These are phyloP conservation scores for Polia nebulosa DNA, from an alignment of 2,888 invertebrate species.

Conservation along the genomic window DNA sequence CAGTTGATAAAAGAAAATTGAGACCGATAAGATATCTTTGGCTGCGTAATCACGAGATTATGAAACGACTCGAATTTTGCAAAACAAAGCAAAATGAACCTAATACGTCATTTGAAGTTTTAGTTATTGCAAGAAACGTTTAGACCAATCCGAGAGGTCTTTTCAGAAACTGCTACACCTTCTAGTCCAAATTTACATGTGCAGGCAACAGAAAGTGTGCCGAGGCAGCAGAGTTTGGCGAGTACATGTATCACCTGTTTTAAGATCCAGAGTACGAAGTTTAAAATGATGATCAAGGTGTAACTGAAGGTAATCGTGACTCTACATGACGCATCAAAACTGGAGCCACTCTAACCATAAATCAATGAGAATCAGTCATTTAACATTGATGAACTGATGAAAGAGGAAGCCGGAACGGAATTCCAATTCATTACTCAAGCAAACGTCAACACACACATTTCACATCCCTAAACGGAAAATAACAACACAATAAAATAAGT, in stretches of 20 bases:
- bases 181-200: no score
- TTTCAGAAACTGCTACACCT: neutral
- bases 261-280: neutral
- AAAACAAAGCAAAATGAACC: neutral
- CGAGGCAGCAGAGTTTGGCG: neutral
- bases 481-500: no score
- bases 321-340: neutral
- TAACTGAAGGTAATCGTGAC: no score
- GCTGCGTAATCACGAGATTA: slow-evolving; percentile 21
- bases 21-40: slow-evolving; percentile 29
- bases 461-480: no score
- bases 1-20: slow-evolving; percentile 37
- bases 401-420: no score
- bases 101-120: neutral
- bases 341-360: neutral
- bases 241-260: neutral
- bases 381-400: neutral
- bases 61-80: neutral
- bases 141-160: neutral
- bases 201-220: neutral
- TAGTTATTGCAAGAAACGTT: no score
- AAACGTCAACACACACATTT: no score
- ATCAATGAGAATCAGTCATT: neutral
- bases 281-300: neutral
- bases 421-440: no score